Base-by-base conservation (phyloP, 2,888 invertebrate genomes). In the Amblyjoppa fuscipennis region DNA sequence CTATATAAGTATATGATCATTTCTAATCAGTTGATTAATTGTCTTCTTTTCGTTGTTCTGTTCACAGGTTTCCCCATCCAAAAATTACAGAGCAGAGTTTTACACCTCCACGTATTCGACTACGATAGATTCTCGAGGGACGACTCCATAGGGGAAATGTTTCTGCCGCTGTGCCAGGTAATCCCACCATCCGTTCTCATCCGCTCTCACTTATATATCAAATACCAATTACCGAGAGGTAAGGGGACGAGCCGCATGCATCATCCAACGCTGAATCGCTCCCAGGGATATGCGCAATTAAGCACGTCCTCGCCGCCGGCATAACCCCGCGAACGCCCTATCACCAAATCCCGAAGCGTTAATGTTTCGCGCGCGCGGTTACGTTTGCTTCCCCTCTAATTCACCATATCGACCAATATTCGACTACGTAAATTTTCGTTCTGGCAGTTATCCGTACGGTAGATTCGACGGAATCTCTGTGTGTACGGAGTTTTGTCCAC, bases 61-160 rank as follows among this genome's bases (percentile, higher is more conserved):
- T 51, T 83, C 81, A 0, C 92, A 96, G 96, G 98, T 84, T 98
- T 98, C 93, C 98, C 98, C 31, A 98, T 98, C 90, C 98, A 98
- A 95, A 98, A 98, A 94, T 95, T 98, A 81, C 98, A 98, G 93
- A 98, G 98, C 90, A 96, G 98, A 94, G 98, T 98, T 45, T 95
- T 98, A 45, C 98, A 98, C 94, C 96, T 98, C 74, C 98, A 98
- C 94, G 98, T 98, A 76, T 98, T 98, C 94, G 98, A 98, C 94
- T 98, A 98, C 95, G 98, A 98, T 94, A 96, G 98, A 91, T 98
- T 98, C 95, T 98, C 98, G 70, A 96, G 98, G 91, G 98, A 98
- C 93, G 98, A 98, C 94, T 98, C 98, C 70, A 98, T 98, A 91
- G 98, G 98, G 3, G 98, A 98, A 94, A 98, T 98, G 88, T 98